These are phyloP conservation scores for Papilio dardanus DNA, from an alignment of 1,140 invertebrate genomes.

Conservation along the genomic window DNA sequence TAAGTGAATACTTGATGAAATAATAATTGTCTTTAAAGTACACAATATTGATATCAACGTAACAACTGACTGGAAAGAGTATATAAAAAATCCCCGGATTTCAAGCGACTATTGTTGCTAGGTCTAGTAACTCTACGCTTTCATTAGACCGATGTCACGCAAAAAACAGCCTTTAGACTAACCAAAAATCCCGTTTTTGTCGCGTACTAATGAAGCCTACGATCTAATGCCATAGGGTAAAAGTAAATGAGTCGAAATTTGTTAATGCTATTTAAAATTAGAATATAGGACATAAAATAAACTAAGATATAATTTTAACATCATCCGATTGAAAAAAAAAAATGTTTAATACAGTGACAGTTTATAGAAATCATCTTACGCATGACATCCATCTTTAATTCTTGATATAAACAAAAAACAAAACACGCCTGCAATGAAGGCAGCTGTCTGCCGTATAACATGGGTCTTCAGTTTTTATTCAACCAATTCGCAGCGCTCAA, in stretches of 20 bases:
- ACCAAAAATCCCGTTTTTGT: too few relatives aligned
- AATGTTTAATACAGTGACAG: neutral
- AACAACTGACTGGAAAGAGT: neutral
- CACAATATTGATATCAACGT: neutral
- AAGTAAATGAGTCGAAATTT: too few relatives aligned
- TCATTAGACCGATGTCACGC: too few relatives aligned
- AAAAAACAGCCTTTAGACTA: too few relatives aligned
- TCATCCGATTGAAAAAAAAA: too few relatives aligned
- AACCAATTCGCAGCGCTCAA: conserved; percentile 8
- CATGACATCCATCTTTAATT: neutral
- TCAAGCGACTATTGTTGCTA: neutral
- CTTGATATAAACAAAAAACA: neutral
- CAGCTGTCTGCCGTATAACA: conserved; percentile 5
- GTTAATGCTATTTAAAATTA: too few relatives aligned
- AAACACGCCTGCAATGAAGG: neutral
- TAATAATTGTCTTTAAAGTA: neutral
- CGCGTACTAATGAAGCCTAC: too few relatives aligned
- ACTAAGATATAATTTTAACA: too few relatives aligned
- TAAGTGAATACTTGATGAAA: neutral
- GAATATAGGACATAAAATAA: too few relatives aligned
- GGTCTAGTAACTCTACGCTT: neutral
- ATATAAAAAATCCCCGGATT: neutral
- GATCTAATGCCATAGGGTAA: too few relatives aligned
- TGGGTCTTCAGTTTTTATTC: conserved; percentile 15
- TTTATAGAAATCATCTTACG: neutral